phyloP scores from a whole-genome alignment of 2,888 invertebrate genomes.

The Orthosia incerta region DNA sequence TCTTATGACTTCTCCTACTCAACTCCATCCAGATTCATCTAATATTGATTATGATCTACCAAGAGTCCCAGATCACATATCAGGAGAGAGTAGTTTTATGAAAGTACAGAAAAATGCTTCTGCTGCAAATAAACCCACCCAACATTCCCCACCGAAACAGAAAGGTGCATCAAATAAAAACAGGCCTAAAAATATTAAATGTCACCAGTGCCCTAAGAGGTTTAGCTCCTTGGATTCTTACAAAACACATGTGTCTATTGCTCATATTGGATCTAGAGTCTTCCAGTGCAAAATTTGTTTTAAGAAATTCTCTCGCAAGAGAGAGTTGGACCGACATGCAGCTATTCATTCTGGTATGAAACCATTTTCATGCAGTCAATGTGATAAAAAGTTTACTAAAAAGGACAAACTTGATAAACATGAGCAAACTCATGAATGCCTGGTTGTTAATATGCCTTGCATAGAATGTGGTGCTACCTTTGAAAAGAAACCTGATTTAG shows the following conservation, averaged over 20 bases:
- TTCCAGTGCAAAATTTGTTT: slow-evolving; percentile 93
- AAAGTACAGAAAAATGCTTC: slow-evolving; percentile 81
- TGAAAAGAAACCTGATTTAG: slow-evolving; percentile 91
- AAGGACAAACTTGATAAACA: slow-evolving; percentile 93
- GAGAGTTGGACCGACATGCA: slow-evolving; percentile 93
- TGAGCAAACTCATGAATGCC: slow-evolving; percentile 92
- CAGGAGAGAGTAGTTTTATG: slow-evolving; percentile 87
- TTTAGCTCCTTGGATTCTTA: slow-evolving; percentile 89
- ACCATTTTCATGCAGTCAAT: slow-evolving; percentile 92
- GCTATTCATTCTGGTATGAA: slow-evolving; percentile 93
- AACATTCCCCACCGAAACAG: slow-evolving; percentile 81
- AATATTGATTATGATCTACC: slow-evolving; percentile 86
- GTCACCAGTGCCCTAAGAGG: slow-evolving; percentile 89
- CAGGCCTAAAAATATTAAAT: slow-evolving; percentile 88
- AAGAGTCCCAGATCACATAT: slow-evolving; percentile 89
- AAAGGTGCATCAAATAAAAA: slow-evolving; percentile 81
- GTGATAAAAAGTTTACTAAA: slow-evolving; percentile 92
- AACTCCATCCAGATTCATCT: slow-evolving; percentile 74
- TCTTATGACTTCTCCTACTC: slow-evolving; percentile 85
- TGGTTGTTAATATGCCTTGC: slow-evolving; percentile 92
- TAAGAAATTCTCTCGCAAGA: slow-evolving; percentile 93
- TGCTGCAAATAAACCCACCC: slow-evolving; percentile 75
- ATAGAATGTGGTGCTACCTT: slow-evolving; percentile 92
- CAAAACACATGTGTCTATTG: slow-evolving; percentile 89
- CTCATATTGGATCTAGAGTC: slow-evolving; percentile 90